Conservation (phyloP, 2,113 vertebrate genomes). For the Anas platyrhynchos region DNA sequence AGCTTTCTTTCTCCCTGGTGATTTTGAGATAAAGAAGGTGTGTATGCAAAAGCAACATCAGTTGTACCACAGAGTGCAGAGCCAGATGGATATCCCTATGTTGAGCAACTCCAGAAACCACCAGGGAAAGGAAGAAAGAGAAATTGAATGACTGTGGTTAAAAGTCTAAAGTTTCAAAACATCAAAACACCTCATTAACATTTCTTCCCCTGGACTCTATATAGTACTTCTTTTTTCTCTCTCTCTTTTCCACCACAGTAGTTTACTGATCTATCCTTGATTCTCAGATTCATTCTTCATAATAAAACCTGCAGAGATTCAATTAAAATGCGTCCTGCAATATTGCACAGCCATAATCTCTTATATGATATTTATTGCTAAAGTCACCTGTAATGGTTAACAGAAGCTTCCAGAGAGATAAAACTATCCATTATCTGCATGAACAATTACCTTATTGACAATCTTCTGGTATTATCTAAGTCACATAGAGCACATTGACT, state of each 20-base stretch:
- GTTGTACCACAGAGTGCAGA: not conserved
- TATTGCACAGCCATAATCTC: not conserved
- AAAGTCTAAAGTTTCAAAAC: slow-evolving; percentile 13
- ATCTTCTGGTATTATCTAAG: not conserved
- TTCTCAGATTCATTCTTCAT: not conserved
- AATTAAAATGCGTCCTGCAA: not conserved
- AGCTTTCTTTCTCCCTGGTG: not conserved
- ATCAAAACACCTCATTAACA: slow-evolving; percentile 36
- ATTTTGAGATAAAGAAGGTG: slow-evolving; percentile 31
- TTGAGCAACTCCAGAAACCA: not conserved
- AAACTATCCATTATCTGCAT: not conserved
- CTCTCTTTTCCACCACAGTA: not conserved
- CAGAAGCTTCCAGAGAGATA: not conserved
- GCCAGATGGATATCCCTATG: not conserved
- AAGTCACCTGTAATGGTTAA: not conserved
- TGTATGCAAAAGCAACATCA: not conserved
- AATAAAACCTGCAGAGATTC: not conserved
- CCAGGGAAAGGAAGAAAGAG: slow-evolving; percentile 28
- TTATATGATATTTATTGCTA: not conserved
- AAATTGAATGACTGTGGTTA: not conserved
- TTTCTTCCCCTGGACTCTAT: not conserved
- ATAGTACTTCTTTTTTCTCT: not conserved
- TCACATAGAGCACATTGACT: not conserved
- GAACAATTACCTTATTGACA: not conserved
- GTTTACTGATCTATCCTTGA: not conserved